Base-by-base conservation (phyloP, 1,140 invertebrate species). In the Ephestia elutella region DNA sequence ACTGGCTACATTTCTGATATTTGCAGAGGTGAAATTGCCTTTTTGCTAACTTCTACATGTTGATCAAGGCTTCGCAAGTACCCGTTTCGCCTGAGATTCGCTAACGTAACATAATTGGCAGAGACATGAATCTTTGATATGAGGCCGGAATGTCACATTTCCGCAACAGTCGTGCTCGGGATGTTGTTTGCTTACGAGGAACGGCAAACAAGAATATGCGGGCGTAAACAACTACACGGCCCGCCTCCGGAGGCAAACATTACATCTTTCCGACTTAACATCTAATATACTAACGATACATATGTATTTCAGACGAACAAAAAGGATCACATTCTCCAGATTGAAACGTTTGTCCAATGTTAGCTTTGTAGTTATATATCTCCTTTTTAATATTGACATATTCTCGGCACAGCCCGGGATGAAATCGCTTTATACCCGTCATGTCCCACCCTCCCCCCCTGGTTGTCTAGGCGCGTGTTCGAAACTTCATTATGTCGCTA, bases 201-300 rank as follows among this genome's bases (percentile, higher is more conserved):
- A 44, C 9, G 62, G 57, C 60, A 68, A 71, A 71, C 62, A 70
- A 60, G 62, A 67, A 70, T 65, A 70, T 58, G 49, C 62, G 62
- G 55, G 58, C 56, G 65, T 58, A 67, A 71, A 71, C 65, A 71
- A 61, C 38, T 56, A 54, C 66, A 55, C 35, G 49, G 21, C 55
- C 17, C 60, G 58, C 35, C 66, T 48, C 30, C 17, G 63, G 19
- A 48, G 18, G 58, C 49, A 65, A 68, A 61, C 62, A 67, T 44
- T 51, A 63, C 57, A 61, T 49, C 56, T 54, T 59, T 62, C 18
- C 54, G 50, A 21, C 57, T 28, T 56, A 57, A 56, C 49, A 53
- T 55, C 38, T 55, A 50, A 54, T 60, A 60, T 57, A 57, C 44
- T 21, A 15, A 15, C 54, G 19, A 20, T 53, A 53, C 50, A 53